Evolutionary conservation across 2,888 invertebrate genomes (phyloP).

Genomic region (Neria commutata): DNA sequence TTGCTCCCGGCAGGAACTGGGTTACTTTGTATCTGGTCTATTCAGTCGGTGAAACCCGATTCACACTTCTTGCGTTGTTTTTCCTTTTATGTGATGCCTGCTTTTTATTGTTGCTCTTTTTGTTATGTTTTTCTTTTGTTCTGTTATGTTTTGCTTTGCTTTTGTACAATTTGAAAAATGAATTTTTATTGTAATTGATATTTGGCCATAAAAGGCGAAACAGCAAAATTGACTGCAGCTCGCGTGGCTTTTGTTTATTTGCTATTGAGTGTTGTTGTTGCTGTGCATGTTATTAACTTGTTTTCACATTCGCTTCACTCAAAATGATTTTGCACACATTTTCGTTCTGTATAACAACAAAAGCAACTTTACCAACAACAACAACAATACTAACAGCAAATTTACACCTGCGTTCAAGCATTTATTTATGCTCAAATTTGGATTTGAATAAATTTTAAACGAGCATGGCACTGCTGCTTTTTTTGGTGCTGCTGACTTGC

Average conservation of each 20-base stretch:
- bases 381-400: neutral
- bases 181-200: slow-evolving; percentile 15
- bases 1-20: no score
- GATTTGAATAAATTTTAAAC: slow-evolving; percentile 2
- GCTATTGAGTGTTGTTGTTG: neutral
- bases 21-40: no score
- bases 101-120: neutral
- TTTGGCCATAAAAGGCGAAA: slow-evolving; percentile 15
- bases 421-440: slow-evolving; percentile 2
- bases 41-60: no score
- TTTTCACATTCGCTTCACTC: neutral
- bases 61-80: neutral
- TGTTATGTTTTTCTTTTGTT: slow-evolving; percentile 1
- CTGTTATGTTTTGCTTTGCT: neutral
- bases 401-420: neutral
- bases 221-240: neutral
- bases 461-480: neutral
- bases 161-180: neutral
- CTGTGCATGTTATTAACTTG: neutral
- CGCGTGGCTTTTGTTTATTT: neutral
- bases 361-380: slow-evolving; percentile 6
- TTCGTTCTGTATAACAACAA: neutral
- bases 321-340: neutral
- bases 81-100: neutral
- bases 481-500: neutral